phyloP scores from a whole-genome alignment of 2,888 invertebrate species.

The Xylocampa areola region DNA sequence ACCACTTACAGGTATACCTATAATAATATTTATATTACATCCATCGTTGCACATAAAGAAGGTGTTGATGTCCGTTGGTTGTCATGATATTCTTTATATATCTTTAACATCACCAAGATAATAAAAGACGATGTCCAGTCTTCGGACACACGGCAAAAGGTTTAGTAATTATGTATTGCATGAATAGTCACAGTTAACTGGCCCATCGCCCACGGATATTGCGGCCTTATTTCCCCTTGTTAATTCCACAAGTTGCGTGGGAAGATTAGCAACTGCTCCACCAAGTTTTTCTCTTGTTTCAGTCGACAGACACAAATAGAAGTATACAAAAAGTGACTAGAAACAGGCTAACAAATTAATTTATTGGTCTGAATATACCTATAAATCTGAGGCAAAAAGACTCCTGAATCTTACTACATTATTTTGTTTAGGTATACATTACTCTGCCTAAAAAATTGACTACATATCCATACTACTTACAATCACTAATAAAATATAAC shows the following conservation, averaged over 20 bases:
- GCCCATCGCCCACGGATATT: constrained; percentile 5
- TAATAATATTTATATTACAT: too few relatives aligned
- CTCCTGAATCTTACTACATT: neutral
- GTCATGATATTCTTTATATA: neutral
- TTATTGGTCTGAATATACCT: constrained; percentile 5
- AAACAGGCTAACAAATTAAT: constrained; percentile 22
- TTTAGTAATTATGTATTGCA: constrained; percentile 9
- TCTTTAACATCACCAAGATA: neutral
- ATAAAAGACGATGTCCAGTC: too few relatives aligned
- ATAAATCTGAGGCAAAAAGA: neutral
- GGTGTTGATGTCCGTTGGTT: too few relatives aligned
- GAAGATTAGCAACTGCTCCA: constrained; percentile 29
- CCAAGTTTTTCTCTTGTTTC: constrained; percentile 26
- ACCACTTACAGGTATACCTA: too few relatives aligned
- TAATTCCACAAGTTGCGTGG: constrained; percentile 22
- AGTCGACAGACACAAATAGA: constrained; percentile 17
- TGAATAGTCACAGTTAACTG: constrained; percentile 10
- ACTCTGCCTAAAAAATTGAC: constrained; percentile 18
- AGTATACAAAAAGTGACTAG: constrained; percentile 23
- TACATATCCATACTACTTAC: constrained; percentile 16
- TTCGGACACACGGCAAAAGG: neutral
- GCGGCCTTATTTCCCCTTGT: constrained; percentile 5
- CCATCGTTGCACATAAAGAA: too few relatives aligned
- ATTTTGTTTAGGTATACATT: constrained; percentile 9
- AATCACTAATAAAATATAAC: constrained; percentile 19